phyloP scores from a whole-genome alignment of 2,113 vertebrate genomes.

The Channa argus region DNA sequence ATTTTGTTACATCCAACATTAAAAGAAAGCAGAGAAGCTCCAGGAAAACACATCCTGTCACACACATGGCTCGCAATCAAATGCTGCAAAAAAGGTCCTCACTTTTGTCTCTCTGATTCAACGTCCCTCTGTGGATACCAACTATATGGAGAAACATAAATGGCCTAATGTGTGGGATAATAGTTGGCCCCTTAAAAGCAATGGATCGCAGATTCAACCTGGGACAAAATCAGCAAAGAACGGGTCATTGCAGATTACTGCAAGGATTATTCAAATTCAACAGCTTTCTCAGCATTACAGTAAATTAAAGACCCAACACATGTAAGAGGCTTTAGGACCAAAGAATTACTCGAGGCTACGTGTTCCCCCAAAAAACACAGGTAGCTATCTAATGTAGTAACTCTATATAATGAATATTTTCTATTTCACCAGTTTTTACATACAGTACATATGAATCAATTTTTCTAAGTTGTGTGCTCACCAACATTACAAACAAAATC shows the following conservation, averaged over 20 bases:
- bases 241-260: slow-evolving; percentile 72
- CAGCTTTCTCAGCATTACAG: slow-evolving; percentile 65
- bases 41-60: background rate
- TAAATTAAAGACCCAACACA: slow-evolving; percentile 63
- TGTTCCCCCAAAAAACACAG: slow-evolving; percentile 14
- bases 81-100: slow-evolving; percentile 2
- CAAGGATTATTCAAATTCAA: slow-evolving; percentile 68
- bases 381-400: background rate
- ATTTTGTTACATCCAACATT: slow-evolving; percentile 16
- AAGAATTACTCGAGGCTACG: slow-evolving; percentile 41
- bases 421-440: background rate
- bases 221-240: slow-evolving; percentile 58
- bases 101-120: background rate
- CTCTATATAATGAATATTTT: slow-evolving; percentile 16
- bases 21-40: slow-evolving; percentile 12
- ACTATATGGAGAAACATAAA: background rate
- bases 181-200: slow-evolving; percentile 30
- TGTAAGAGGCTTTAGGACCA: slow-evolving; percentile 70
- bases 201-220: slow-evolving; percentile 51
- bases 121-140: background rate
- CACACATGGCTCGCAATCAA: slow-evolving; percentile 3
- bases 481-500: background rate
- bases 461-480: background rate
- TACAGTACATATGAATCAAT: background rate
- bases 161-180: background rate